Percentiles rank a stretch among this genome's conserved stretches.
Conservation (phyloP, 2,797 vertebrate genomes). For the Rhinatrema bivittatum region DNA sequence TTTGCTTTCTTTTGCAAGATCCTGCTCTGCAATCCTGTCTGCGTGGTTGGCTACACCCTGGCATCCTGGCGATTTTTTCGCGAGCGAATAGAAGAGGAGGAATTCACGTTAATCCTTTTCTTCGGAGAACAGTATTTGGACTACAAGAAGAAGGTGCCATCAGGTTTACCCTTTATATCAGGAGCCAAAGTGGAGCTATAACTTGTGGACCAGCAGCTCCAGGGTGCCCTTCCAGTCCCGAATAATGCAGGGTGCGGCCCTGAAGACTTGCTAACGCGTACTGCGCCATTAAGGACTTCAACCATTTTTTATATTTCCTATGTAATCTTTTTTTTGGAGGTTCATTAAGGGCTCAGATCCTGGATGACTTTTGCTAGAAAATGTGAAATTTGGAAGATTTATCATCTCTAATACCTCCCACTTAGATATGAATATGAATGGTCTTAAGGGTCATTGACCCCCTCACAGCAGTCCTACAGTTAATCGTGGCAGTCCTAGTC, state of each 20-base stretch:
- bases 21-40: constrained; percentile 88
- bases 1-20: constrained; percentile 53
- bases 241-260: background rate
- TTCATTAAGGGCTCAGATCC: constrained; percentile 9
- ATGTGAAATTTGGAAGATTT: background rate
- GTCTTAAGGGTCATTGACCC: too few relatives aligned
- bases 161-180: constrained; percentile 88
- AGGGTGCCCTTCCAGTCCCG: background rate
- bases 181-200: constrained; percentile 79
- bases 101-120: constrained; percentile 87
- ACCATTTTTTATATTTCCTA: constrained; percentile 8
- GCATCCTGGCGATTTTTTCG: constrained; percentile 95
- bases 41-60: constrained; percentile 78
- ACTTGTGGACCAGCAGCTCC: background rate
- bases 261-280: background rate
- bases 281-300: background rate
- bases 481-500: too few relatives aligned
- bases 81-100: constrained; percentile 91
- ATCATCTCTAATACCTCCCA: too few relatives aligned
- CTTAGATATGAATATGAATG: too few relatives aligned
- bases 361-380: constrained; percentile 11
- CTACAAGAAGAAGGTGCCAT: constrained; percentile 84
- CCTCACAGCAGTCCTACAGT: too few relatives aligned
- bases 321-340: constrained; percentile 4
- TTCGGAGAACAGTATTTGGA: constrained; percentile 90